Evolutionary conservation across 2,888 invertebrate genomes (phyloP), one percentile per base, ranked within the genome.

Genomic region (Ennomos erosarius): DNA sequence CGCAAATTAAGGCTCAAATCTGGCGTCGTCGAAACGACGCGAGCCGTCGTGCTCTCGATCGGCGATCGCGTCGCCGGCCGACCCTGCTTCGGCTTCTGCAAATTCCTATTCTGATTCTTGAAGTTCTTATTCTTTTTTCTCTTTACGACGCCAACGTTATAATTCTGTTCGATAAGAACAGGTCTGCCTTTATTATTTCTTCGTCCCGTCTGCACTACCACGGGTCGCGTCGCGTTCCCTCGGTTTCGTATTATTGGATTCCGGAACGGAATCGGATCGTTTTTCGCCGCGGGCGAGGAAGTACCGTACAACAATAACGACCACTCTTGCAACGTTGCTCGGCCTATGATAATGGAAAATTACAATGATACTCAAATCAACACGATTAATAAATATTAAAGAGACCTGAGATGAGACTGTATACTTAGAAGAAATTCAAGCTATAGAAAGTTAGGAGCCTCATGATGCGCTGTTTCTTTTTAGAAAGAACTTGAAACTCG

Each of bases 261-360:
- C 70, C 89, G 84, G 77, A 87, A 90, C 58, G 94, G 94, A 71
- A 93, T 87, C 12, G 94, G 94, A 81, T 95, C 95, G 76, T 93
- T 94, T 84, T 94, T 94, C 78, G 94, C 91, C 51, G 94, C 94
- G 58, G 93, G 92, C 64, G 88, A 92, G 63, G 93, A 95, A 59
- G 98, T 98, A 74, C 99, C 99, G 87, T 98, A 98, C 84, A 98
- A 94, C 80, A 97, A 96, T 84, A 99, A 94, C 64, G 98, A 97
- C 99, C 98, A 99, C 84, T 97, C 97, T 92, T 97, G 96, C 75
- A 99, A 94, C 67, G 96, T 95, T 62, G 98, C 98, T 85, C 97
- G 95, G 88, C 97, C 97, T 97, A 93, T 55, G 56, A 43, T 59
- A 55, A 26, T 52, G 57, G 57, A 68, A 65, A 65, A 64, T 65